Evolutionary conservation across 1,140 invertebrate species (phyloP).

Genomic region (Nautilus pompilius): DNA sequence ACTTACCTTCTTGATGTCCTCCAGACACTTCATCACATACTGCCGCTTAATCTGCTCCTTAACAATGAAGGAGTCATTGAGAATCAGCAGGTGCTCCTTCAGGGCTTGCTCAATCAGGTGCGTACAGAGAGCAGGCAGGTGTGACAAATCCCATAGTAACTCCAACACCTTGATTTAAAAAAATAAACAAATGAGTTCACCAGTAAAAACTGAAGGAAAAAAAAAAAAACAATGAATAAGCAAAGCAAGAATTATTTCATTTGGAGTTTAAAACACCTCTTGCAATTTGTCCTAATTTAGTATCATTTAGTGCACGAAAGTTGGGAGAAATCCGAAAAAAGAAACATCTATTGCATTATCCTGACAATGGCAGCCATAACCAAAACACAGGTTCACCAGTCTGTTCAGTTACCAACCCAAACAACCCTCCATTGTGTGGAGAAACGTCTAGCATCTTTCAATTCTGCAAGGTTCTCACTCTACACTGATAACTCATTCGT

Average conservation of each 20-base stretch:
- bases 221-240: neutral
- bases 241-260: neutral
- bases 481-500: too few relatives aligned
- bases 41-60: conserved; percentile 57
- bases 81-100: conserved; percentile 58
- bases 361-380: too few relatives aligned
- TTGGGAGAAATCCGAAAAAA: too few relatives aligned
- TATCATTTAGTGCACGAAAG: too few relatives aligned
- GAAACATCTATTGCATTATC: too few relatives aligned
- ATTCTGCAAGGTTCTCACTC: too few relatives aligned
- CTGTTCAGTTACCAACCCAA: too few relatives aligned
- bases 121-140: conserved; percentile 53
- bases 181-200: neutral
- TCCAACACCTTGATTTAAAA: conserved; percentile 53
- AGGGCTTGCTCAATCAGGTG: conserved; percentile 57
- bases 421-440: too few relatives aligned
- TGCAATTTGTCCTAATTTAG: neutral
- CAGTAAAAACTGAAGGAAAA: neutral
- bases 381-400: too few relatives aligned
- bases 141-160: conserved; percentile 59
- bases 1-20: conserved; percentile 58
- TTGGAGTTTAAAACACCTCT: neutral
- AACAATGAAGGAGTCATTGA: conserved; percentile 56
- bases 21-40: conserved; percentile 59
- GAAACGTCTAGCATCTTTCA: too few relatives aligned